Base-by-base conservation (phyloP, 2,113 vertebrate genomes). In the Hippocampus barbouri region DNA sequence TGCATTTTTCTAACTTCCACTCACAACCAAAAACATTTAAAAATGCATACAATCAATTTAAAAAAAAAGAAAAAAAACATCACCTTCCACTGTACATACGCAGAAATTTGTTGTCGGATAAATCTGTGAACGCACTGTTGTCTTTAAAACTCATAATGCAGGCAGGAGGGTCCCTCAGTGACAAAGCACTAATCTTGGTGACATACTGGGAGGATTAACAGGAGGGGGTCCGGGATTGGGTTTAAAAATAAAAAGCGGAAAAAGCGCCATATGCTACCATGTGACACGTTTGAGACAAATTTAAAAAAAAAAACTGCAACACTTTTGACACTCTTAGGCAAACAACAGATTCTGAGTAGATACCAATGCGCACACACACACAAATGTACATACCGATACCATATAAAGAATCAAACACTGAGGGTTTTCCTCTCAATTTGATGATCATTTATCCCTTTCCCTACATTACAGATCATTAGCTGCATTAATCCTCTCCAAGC, bases 391-490 rank as follows among this genome's bases (percentile, higher is more conserved):
- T 49, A 49, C 47, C 5, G 47, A 57, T 20, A 49, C 16, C 5
- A 16, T 14, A 57, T 25, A 40, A 15, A 66, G 41, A 15, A 69
- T 69, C 64, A 23, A 53, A 20, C 45, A 71, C 27, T 69, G 57
- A 6, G 65, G 61, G 30, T 66, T 80, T 77, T 83, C 60, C 69
- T 74, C 69, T 69, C 66, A 9, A 67, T 79, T 73, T 51, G 72
- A 75, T 83, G 76, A 78, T 77, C 73, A 77, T 79, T 82, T 62
- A 84, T 75, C 75, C 75, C 63, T 76, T 76, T 76, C 75, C 77
- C 81, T 83, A 87, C 73, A 79, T 86, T 79, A 82, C 64, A 71
- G 79, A 80, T 88, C 81, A 89, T 89, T 89, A 86, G 79, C 80
- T 65, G 80, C 75, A 91, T 87, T 85, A 87, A 87, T 88, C 80